Evolutionary conservation across 2,888 invertebrate genomes (phyloP), one percentile per base, ranked within the genome.

Genomic region (Polietes domitor): DNA sequence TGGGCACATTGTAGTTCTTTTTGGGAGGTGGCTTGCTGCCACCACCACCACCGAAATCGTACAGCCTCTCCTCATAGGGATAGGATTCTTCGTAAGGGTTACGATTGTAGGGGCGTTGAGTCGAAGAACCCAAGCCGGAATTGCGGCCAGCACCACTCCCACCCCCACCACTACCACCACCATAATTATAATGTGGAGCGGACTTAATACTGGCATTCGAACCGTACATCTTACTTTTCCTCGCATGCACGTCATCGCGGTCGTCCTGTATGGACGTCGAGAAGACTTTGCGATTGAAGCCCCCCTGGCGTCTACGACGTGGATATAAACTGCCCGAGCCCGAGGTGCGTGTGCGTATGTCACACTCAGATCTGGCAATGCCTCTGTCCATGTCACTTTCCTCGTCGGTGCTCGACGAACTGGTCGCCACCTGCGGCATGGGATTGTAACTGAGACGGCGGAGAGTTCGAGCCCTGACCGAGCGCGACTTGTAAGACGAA

Each of bases 391-490:
- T 73, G 19, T 90, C 90, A 82, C 89, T 88, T 12, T 89, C 89
- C 68, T 93, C 93, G 78, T 94, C 93, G 85, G 93, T 94, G 79
- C 93, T 93, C 26, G 94, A 93, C 50, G 94, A 93, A 81, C 93
- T 93, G 77, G 93, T 93, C 28, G 93, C 93, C 86, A 93, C 93
- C 77, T 93, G 91, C 6, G 93, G 93, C 87, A 93, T 93, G 26
- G 94, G 94, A 90, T 94, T 94, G 87, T 94, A 94, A 85, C 94
- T 94, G 85, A 94, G 92, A 12, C 94, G 91, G 2, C 91, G 88
- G 77, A 92, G 83, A 55, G 94, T 94, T 55, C 94, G 92, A 73
- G 94, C 94, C 72, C 93, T 92, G 50, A 94, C 92, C 63, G 93
- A 94, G 70, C 93, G 93, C 12, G 92, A 91, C 72, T 92, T 92